Conservation (phyloP, 2,797 vertebrate species). For the Notamacropus eugenii region DNA sequence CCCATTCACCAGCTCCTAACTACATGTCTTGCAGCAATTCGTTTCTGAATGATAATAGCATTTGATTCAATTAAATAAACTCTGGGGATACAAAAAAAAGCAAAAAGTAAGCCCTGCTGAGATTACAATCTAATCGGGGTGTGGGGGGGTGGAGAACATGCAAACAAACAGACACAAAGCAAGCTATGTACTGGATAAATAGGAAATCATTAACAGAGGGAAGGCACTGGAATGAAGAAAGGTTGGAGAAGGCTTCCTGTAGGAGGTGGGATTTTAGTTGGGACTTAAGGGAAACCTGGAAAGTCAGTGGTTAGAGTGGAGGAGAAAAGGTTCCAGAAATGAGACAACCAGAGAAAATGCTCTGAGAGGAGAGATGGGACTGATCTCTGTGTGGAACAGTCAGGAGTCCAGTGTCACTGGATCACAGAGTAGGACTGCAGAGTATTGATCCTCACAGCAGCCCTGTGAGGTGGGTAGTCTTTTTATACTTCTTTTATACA, state of each 20-base stretch:
- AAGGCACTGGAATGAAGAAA: neutral
- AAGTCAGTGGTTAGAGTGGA: neutral
- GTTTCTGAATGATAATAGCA: too few species aligned
- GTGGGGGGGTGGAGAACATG: neutral
- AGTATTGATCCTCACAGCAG: neutral
- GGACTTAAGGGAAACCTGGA: neutral
- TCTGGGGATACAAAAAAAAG: neutral
- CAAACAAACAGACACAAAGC: neutral
- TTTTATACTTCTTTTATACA: neutral
- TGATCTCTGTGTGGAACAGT: neutral
- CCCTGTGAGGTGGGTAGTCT: neutral
- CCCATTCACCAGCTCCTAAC: neutral
- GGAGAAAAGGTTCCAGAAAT: neutral
- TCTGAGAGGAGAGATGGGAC: neutral
- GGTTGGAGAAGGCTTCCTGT: neutral
- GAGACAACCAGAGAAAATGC: neutral
- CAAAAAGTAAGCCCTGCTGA: neutral
- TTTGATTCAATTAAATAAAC: neutral
- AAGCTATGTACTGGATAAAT: neutral
- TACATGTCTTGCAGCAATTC: neutral
- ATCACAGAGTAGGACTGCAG: neutral
- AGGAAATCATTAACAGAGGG: neutral
- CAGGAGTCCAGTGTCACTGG: neutral
- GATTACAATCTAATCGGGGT: neutral
- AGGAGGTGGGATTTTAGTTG: neutral